phyloP scores from a whole-genome alignment of 2,797 vertebrate genomes.

The Rhynchotus rufescens region DNA sequence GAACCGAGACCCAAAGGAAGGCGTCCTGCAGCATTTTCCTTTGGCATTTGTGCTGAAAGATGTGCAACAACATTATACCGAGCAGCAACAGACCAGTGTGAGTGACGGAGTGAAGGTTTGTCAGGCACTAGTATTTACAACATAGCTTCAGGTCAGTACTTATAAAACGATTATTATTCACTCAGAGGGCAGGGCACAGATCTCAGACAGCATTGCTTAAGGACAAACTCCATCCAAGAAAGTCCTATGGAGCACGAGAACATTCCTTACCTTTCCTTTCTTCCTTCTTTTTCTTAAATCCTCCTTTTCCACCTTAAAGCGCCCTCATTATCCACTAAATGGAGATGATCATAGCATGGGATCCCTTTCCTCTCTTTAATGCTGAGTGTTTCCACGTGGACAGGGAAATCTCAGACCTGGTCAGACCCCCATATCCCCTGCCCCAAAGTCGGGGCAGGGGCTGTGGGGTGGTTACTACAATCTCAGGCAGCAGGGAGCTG shows the following conservation, averaged over 20 bases:
- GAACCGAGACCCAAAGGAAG: neutral
- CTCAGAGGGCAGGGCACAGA: neutral
- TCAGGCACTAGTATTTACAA: neutral
- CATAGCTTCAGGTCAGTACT: neutral
- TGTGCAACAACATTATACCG: neutral
- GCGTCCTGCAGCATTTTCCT: neutral
- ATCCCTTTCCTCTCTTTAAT: neutral
- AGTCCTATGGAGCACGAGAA: neutral
- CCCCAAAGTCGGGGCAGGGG: rapidly evolving
- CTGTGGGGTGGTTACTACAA: neutral
- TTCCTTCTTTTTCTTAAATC: neutral
- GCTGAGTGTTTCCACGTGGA: neutral
- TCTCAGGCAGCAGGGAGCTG: neutral
- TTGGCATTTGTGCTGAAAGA: neutral
- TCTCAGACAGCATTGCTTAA: neutral
- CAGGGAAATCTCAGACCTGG: neutral
- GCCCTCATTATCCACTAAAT: neutral
- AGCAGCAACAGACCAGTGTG: rapidly evolving
- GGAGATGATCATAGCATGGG: neutral
- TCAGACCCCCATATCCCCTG: neutral
- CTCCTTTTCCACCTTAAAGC: neutral
- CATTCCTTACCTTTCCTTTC: rapidly evolving
- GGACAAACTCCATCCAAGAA: neutral
- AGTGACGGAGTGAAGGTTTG: neutral
- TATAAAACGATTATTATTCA: neutral